phyloP scores from a whole-genome alignment of 2,888 invertebrate genomes.

The Trichopoda pennipes region DNA sequence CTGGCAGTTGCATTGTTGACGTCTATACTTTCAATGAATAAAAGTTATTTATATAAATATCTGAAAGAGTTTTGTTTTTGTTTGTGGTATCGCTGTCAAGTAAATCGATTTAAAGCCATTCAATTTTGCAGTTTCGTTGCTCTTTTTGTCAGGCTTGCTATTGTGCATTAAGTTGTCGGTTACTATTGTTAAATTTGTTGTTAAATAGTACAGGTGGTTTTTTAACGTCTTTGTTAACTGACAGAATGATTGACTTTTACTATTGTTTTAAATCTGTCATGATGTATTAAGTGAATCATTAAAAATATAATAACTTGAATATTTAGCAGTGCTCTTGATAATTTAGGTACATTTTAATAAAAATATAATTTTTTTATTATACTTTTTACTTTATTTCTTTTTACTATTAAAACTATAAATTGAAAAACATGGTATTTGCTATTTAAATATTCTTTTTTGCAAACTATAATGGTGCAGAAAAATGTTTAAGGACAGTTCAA shows the following conservation, averaged over 20 bases:
- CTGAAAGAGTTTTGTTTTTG: constrained; percentile 4
- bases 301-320: no score
- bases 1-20: neutral
- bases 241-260: neutral
- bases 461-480: no score
- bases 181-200: constrained; percentile 5
- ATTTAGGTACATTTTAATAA: no score
- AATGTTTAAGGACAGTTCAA: no score
- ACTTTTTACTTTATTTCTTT: no score
- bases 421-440: no score
- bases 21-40: neutral
- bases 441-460: no score
- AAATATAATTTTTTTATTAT: no score
- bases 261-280: no score
- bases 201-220: constrained; percentile 6
- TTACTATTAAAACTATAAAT: no score
- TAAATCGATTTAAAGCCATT: constrained; percentile 27
- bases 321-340: no score
- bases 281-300: no score
- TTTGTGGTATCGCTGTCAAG: neutral
- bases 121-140: neutral
- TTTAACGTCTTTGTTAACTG: constrained; percentile 27
- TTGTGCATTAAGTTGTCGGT: neutral
- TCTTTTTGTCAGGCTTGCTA: neutral
- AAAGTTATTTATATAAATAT: constrained; percentile 7